Evolutionary conservation across 2,797 vertebrate species (phyloP), one percentile per base, ranked within the genome.

Genomic region (Heteromormyrus szaboi): DNA sequence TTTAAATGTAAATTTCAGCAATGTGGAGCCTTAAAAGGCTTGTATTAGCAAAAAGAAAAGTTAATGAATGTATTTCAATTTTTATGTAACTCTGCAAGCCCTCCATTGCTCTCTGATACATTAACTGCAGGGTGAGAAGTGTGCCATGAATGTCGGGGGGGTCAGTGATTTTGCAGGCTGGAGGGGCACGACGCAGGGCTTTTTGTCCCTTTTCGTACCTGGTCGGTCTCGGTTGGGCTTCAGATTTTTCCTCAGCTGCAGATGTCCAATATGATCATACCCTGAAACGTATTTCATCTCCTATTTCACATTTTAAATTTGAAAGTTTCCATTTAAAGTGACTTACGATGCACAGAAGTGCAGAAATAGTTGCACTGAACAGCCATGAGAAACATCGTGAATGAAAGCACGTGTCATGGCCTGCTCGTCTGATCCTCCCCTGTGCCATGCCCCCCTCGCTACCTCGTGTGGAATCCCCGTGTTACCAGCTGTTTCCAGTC

Each of bases 1-100:
- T 92, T 92, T 91, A 91, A 92, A 92, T 92, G 91, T 91, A 92
- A 92, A 92, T 92, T 92, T 90, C 87, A 88, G 81, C 88, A 86
- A 92, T 89, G 89, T 51, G 59, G 88, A 87, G 81, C 48, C 68
- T 90, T 92, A 91, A 91, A 92, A 91, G 90, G 90, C 90, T 91
- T 91, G 89, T 92, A 92, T 91, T 92, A 91, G 90, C 90, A 90
- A 91, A 92, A 91, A 87, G 68, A 90, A 91, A 91, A 92, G 90
- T 90, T 90, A 92, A 92, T 91, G 89, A 92, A 92, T 91, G 87
- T 91, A 91, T 91, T 91, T 92, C 89, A 90, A 90, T 90, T 83
- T 91, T 89, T 89, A 85, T 90, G 88, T 90, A 89, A 90, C 90
- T 90, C 87, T 88, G 88, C 89, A 44, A 83, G 88, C 85, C 88